These are phyloP conservation scores for Taenioides sp. DNA, from an alignment of 2,797 vertebrate genomes.

Conservation along the genomic window DNA sequence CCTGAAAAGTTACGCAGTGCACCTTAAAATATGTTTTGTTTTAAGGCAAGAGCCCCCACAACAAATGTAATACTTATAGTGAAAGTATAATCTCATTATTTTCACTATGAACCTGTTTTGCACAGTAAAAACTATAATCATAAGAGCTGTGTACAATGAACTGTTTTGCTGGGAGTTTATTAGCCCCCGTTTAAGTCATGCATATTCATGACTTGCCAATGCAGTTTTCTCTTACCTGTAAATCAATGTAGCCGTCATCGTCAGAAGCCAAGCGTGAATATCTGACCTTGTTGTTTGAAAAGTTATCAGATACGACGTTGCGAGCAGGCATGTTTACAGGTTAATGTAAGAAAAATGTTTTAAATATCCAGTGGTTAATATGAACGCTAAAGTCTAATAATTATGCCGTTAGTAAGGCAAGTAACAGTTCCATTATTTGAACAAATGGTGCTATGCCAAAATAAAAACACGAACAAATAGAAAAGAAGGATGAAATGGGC, in stretches of 20 bases:
- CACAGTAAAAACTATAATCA: too few relatives aligned
- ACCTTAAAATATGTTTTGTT: too few relatives aligned
- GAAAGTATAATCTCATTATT: too few relatives aligned
- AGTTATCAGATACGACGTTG: slow-evolving; percentile 77
- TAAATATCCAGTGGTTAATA: not conserved
- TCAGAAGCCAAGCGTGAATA: slow-evolving; percentile 90
- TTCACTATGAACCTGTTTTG: too few relatives aligned
- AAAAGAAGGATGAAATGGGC: not conserved
- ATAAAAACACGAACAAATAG: not conserved
- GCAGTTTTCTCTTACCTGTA: slow-evolving; percentile 79
- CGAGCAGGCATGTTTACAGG: slow-evolving; percentile 85
- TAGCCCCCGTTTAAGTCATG: too few relatives aligned
- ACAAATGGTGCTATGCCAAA: not conserved
- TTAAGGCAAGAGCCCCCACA: too few relatives aligned
- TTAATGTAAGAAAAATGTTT: slow-evolving; percentile 14
- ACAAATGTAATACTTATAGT: too few relatives aligned
- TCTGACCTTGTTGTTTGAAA: slow-evolving; percentile 84
- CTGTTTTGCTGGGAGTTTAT: too few relatives aligned
- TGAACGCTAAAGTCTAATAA: not conserved
- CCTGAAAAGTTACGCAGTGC: too few relatives aligned
- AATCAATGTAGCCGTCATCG: slow-evolving; percentile 94
- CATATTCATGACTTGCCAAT: not conserved
- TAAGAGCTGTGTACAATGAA: too few relatives aligned
- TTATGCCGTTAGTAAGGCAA: slow-evolving; percentile 9
- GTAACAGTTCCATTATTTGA: not conserved